A percentile compares a stretch with the other conserved stretches of the same genome.
These are phyloP conservation scores for Heterochromis multidens DNA, from an alignment of 2,113 vertebrate genomes.

Conservation along the genomic window DNA sequence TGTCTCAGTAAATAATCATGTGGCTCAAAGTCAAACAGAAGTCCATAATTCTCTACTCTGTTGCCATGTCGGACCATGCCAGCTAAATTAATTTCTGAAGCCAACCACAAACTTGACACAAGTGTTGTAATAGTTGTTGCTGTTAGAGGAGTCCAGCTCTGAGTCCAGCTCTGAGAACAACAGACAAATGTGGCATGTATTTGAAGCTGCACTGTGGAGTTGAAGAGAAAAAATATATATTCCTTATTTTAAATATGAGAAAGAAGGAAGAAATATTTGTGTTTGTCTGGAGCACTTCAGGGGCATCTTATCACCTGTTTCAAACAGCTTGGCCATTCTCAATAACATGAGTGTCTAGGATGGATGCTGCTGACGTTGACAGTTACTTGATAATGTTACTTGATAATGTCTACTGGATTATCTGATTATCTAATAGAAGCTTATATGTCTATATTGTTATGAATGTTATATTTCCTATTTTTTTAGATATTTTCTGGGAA, in stretches of 20 bases:
- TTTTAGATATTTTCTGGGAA: neutral
- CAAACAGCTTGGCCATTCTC: neutral
- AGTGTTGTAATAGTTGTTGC: constrained; percentile 16
- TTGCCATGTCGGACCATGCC: neutral
- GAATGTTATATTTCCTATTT: neutral
- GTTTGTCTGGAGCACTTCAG: neutral
- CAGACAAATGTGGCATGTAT: neutral
- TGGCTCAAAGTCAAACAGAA: constrained; percentile 29
- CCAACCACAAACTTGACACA: constrained; percentile 12
- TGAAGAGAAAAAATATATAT: neutral
- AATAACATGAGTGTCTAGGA: neutral
- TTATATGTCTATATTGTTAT: neutral
- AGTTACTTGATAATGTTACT: neutral
- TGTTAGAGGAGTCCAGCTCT: neutral
- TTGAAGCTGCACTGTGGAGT: neutral
- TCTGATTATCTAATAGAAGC: neutral
- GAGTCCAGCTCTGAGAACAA: neutral
- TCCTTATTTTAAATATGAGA: neutral
- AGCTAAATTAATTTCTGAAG: constrained; percentile 17
- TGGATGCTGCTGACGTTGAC: neutral
- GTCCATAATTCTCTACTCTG: constrained; percentile 6
- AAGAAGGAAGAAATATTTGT: neutral
- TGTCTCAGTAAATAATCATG: constrained; percentile 40
- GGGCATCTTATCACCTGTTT: constrained; percentile 28
- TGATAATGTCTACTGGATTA: neutral